Evolutionary conservation across 2,113 vertebrate genomes (phyloP).

Genomic region (Peromyscus leucopus): DNA sequence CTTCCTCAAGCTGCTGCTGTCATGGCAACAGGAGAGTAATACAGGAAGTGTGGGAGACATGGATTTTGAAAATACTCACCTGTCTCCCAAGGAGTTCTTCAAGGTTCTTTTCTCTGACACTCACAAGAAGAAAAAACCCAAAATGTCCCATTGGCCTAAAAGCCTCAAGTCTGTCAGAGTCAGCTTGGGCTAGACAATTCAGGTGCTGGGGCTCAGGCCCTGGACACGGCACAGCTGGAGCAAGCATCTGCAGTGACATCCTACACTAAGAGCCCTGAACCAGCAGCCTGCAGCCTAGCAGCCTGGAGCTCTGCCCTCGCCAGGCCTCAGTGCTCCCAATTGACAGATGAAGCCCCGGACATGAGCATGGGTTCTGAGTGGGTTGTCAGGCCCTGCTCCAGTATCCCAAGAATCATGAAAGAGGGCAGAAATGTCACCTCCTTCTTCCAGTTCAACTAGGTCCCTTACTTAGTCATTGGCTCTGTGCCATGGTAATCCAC

Average conservation of each 20-base stretch:
- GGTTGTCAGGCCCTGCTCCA: background rate
- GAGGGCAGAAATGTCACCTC: background rate
- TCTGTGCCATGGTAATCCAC: background rate
- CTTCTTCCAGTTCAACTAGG: background rate
- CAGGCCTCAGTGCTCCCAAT: background rate
- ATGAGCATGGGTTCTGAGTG: background rate
- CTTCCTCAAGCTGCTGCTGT: background rate
- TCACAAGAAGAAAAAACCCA: background rate
- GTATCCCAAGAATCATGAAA: background rate
- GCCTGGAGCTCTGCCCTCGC: background rate
- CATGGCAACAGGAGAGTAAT: background rate
- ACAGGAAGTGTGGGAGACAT: background rate
- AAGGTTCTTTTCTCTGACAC: background rate
- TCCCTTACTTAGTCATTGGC: background rate
- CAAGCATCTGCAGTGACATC: fast-evolving
- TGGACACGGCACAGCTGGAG: background rate
- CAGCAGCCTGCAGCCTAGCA: background rate
- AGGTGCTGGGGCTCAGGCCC: too few relatives aligned
- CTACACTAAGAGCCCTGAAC: background rate
- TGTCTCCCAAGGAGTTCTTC: background rate
- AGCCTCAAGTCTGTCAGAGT: background rate
- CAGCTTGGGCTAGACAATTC: background rate
- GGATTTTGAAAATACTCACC: background rate
- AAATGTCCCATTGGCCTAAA: background rate
- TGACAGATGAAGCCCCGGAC: background rate